A percentile compares a stretch with the other conserved stretches of the same genome.
Conservation (phyloP, 2,888 invertebrate genomes). For the Caenorhabditis sp. region DNA sequence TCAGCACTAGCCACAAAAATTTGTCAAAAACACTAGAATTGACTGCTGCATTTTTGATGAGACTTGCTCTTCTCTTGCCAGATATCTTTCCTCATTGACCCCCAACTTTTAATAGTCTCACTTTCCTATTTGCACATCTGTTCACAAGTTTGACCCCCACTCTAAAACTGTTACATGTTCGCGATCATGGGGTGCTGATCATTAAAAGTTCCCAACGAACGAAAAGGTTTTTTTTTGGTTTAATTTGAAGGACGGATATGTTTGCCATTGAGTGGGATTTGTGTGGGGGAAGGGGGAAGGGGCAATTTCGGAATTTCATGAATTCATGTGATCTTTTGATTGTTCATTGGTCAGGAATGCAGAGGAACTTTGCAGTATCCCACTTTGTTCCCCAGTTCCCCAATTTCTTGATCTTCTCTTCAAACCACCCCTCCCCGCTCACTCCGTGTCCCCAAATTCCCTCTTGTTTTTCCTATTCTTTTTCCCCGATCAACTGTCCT, state of each 20-base stretch:
- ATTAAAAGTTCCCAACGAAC: slow-evolving; percentile 14
- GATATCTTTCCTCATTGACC: neutral
- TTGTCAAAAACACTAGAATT: neutral
- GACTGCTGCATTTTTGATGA: neutral
- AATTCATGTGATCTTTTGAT: too few species aligned
- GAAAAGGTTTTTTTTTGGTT: too few species aligned
- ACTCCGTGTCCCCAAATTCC: neutral
- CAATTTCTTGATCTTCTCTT: too few species aligned
- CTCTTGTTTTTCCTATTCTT: neutral
- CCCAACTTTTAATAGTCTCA: slow-evolving; percentile 2
- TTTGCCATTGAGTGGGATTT: slow-evolving; percentile 1
- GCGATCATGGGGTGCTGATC: slow-evolving; percentile 22
- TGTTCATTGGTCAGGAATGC: too few species aligned
- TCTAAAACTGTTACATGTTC: slow-evolving; percentile 10
- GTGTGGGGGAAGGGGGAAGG: neutral
- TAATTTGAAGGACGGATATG: too few species aligned
- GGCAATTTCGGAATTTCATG: neutral
- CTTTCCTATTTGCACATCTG: slow-evolving; percentile 13
- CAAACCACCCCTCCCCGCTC: neutral
- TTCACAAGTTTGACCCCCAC: slow-evolving; percentile 14
- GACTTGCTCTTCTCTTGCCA: too few species aligned
- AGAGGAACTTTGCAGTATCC: too few species aligned
- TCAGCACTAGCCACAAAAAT: slow-evolving; percentile 18
- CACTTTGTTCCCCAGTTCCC: too few species aligned
- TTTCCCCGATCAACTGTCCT: slow-evolving; percentile 10